Base-by-base conservation (phyloP, 2,113 vertebrate genomes). In the Phalacrocorax carbo region DNA sequence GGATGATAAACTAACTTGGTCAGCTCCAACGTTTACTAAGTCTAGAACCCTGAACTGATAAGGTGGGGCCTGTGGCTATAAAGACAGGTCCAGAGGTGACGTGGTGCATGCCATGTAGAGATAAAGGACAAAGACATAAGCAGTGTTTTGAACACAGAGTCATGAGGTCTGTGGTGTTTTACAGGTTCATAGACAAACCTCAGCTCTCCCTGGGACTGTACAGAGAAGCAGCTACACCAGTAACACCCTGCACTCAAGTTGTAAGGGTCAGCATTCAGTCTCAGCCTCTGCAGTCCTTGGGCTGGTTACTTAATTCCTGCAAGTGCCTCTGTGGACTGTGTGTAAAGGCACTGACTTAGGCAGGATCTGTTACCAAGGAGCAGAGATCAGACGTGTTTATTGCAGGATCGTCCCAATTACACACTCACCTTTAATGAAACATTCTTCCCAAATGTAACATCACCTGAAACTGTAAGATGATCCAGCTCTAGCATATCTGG, bases 401-500 rank as follows among this genome's bases (percentile, higher is more conserved):
- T 29, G 77, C 48, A 88, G 34, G 8, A 48, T 29, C n/a, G 51
- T 4, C 23, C 52, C 32, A 17, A 2, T 17, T 29, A 51, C 72
- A 86, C 77, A 91, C 97, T 97, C 66, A 99, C 99, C 99, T 99
- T 99, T 94, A 99, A 97, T 18, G 98, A 99, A 86, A 99, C 99
- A 8, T 99, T 99, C 94, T 99, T 99, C 81, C 99, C 99, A 90
- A 99, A 99, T 12, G 99, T 99, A 93, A 99, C 99, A 77, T 99
- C 99, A 94, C 99, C 99, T 29, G 99, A 99, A 88, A 99, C 99
- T 0, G 99, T 99, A 79, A 99, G 99, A 96, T 99, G 99, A 98
- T 99, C 99, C 91, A 99, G 97, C 98, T 99, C 99, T 97, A 99
- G 98, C 98, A 99, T 99, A 95, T 99, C 99, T 9, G 99, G 99